Conservation (phyloP, 2,888 invertebrate species). For the Ormyrus thymus region DNA sequence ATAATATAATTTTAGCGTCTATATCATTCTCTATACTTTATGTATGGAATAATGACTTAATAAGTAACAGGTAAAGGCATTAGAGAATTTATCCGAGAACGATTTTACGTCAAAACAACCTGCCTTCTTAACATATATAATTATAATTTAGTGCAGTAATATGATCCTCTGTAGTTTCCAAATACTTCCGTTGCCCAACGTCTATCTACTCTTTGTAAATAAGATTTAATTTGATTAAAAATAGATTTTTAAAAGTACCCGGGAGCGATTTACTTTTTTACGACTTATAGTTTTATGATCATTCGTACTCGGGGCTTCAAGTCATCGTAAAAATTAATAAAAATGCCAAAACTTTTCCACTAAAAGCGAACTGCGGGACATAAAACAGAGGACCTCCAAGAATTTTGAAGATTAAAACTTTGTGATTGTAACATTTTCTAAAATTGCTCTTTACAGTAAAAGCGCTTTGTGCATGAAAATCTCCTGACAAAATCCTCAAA, state of each 20-base stretch:
- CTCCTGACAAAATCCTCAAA: no score
- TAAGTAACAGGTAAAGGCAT: no score
- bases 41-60: no score
- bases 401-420: slow-evolving; percentile 26
- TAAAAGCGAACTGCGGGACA: slow-evolving; percentile 26
- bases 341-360: slow-evolving; percentile 41
- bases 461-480: no score
- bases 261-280: slow-evolving; percentile 10
- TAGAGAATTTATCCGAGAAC: not conserved
- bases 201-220: not conserved
- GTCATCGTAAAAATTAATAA: slow-evolving; percentile 22
- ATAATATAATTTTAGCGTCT: no score
- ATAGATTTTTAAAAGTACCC: not conserved
- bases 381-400: slow-evolving; percentile 2
- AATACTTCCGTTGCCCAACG: no score
- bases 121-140: not conserved
- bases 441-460: slow-evolving; percentile 5
- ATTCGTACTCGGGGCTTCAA: slow-evolving; percentile 5
- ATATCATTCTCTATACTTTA: no score
- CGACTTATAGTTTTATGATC: slow-evolving; percentile 4
- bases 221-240: slow-evolving; percentile 7
- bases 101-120: no score
- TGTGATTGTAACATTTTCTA: slow-evolving; percentile 25
- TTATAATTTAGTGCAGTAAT: not conserved
- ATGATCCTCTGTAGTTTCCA: no score